Evolutionary conservation across 2,113 vertebrate genomes (phyloP), one percentile per base, ranked within the genome.

Genomic region (Ceyx cyanopectus): DNA sequence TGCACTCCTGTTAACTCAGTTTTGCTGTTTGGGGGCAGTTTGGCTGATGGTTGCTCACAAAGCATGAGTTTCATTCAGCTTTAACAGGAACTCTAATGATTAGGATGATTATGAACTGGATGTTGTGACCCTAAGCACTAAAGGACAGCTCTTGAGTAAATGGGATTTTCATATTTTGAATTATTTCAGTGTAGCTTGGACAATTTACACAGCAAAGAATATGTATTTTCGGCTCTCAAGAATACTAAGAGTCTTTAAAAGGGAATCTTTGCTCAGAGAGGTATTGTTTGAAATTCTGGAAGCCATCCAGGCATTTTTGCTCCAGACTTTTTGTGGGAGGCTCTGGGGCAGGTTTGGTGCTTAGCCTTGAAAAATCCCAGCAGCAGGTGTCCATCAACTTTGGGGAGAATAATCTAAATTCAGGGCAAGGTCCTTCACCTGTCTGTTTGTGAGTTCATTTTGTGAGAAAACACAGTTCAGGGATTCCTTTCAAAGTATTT

Each of bases 401-500:
- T 60, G 43, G 37, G 34, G 43, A 48, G 24, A 74, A 37, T 50
- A 61, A 57, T 68, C 14, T 72, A 76, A 76, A 83, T 85, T 51
- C n/a, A 85, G 18, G 53, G 43, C 60, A 81, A 77, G 50, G 60
- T 73, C 53, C 45, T 75, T 41, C 29, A 83, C 63, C 61, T 88
- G 41, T 43, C 48, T 82, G 20, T 85, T 5, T 2, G 1, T 58
- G 43, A 16, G 46, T 81, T 88, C 13, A n/a, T 80, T 91, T 85
- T 77, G 24, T 74, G 53, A 85, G 67, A 66, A 95, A 80, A 69
- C 15, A 40, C 18, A 56, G 30, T 70, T 83, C 57, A 40, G 0
- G 68, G 23, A 61, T 90, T 70, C 51, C 88, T 78, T 67, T 74
- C 68, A 85, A n/a, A n/a, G 32, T 93, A 83, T 80, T 66, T 80